Base-by-base conservation (phyloP, 2,113 vertebrate species). In the Solea solea region DNA sequence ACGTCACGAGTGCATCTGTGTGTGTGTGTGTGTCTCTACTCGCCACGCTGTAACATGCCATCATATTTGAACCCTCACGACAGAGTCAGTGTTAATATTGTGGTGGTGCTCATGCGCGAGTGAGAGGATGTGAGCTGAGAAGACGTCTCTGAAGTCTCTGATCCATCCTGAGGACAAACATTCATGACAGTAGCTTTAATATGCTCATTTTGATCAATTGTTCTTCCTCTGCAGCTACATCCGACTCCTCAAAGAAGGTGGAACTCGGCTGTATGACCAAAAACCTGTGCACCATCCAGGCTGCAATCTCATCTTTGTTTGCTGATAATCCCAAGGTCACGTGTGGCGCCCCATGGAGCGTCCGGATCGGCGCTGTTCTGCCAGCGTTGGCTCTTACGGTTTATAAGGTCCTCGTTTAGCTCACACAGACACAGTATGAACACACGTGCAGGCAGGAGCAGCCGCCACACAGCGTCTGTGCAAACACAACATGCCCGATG, bases 361-460 rank as follows among this genome's bases (percentile, higher is more conserved):
- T 12, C 65, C 40, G n/a, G 39, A 9, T 58, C 45, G 52, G 66
- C n/a, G 2, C 59, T 3, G 5, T 8, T 25, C 45, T 76, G 39
- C 46, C 57, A 21, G 16, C 12, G 11, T n/a, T 64, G 11, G 59
- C 39, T 52, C 44, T 69, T 9, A 1, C 46, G 12, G 15, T 14
- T 7, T 61, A 45, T 25, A 50, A 58, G 69, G 25, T 45, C 8
- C 25, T 69, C 44, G 5, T 76, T 51, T 69, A 76, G 59, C 44
- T 7, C 34, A 40, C 13, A 4, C 14, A 40, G 3, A 45, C 34
- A 34, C 28, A 34, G 28, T 54, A 25, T 28, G 25, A 9, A 7
- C 52, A 14, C 52, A 27, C 5, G 14, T 44, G 4, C 16, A 25
- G 9, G 10, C 50, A 52, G 50, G 9, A 52, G 9, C 50, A 52